A percentile compares a stretch with the other conserved stretches of the same genome.
phyloP scores from a whole-genome alignment of 2,888 invertebrate species.

The Cinara cedri region DNA sequence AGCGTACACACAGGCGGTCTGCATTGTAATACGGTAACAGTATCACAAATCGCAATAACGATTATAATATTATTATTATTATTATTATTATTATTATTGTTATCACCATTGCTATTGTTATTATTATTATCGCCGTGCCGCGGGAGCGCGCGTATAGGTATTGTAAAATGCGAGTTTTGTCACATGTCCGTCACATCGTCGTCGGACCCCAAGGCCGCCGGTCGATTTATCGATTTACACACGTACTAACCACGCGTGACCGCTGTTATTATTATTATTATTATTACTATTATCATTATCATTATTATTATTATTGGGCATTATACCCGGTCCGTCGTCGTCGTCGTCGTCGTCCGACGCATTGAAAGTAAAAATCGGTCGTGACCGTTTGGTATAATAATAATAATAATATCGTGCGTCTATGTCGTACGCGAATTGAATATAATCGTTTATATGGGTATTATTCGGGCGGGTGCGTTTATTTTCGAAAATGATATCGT shows the following conservation, averaged over 20 bases:
- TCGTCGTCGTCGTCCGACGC: too few relatives aligned
- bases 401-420: not conserved
- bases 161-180: conserved; percentile 36
- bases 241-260: too few relatives aligned
- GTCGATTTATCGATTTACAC: not conserved
- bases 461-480: too few relatives aligned
- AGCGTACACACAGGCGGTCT: too few relatives aligned
- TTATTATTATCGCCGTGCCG: too few relatives aligned
- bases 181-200: conserved; percentile 18
- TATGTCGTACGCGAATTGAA: not conserved
- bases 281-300: not conserved
- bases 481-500: too few relatives aligned
- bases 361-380: conserved; percentile 37
- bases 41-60: too few relatives aligned
- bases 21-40: too few relatives aligned
- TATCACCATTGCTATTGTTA: too few relatives aligned
- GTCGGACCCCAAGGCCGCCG: conserved; percentile 19
- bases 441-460: too few relatives aligned
- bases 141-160: too few relatives aligned
- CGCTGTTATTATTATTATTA: conserved; percentile 4
- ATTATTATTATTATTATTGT: too few relatives aligned
- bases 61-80: not conserved
- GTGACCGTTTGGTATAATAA: conserved; percentile 1
- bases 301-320: conserved; percentile 10
- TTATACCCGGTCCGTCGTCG: not conserved